A percentile compares a stretch with the other conserved stretches of the same genome.
Conservation (phyloP, 1,140 invertebrate genomes). For the Caenorhabditis brenneri region DNA sequence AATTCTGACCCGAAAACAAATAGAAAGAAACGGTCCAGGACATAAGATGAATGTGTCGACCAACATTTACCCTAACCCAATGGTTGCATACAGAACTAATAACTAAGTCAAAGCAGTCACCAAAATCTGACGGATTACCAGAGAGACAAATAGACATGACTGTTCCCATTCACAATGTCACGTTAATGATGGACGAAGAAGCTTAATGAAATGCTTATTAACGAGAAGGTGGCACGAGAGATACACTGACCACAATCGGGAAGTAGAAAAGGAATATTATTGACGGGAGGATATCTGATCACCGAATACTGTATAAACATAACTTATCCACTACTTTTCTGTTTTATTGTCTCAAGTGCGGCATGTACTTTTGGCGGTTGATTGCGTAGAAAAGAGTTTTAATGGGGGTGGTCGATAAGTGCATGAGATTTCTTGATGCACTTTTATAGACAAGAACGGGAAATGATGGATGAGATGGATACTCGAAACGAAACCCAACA, state of each 20-base stretch:
- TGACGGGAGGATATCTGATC: no score
- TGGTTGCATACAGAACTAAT: background rate
- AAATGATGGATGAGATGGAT: background rate
- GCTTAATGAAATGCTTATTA: background rate
- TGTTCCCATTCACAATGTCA: background rate
- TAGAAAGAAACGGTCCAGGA: background rate
- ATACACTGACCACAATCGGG: background rate
- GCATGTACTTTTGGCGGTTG: background rate
- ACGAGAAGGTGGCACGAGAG: background rate
- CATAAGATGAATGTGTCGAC: constrained; percentile 4
- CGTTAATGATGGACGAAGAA: no score
- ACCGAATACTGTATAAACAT: constrained; percentile 29
- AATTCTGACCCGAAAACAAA: constrained; percentile 23
- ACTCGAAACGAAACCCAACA: background rate
- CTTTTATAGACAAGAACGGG: background rate
- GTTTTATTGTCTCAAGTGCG: constrained; percentile 1
- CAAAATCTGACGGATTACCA: constrained; percentile 30
- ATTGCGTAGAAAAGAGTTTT: background rate
- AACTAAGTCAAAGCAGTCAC: background rate
- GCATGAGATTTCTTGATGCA: background rate
- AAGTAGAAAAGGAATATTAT: background rate
- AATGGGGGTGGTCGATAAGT: background rate
- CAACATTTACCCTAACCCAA: constrained; percentile 22
- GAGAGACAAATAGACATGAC: background rate
- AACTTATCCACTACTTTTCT: background rate